Conservation (phyloP, 2,888 invertebrate genomes). For the Philopedon plagiatum region DNA sequence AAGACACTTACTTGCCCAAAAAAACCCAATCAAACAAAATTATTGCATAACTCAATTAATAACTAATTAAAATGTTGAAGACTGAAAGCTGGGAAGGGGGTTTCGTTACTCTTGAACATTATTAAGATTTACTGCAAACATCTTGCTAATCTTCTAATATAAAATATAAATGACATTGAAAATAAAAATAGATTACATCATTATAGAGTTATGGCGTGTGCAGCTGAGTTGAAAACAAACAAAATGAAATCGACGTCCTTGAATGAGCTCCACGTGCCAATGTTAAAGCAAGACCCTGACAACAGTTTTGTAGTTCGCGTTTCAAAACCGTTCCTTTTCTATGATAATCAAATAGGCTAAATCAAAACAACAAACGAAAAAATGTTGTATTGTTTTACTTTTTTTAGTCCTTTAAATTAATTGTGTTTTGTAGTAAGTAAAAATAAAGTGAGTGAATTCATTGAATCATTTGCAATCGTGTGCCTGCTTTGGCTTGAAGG, state of each 20-base stretch:
- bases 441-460: not conserved
- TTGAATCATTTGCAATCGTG: too few relatives aligned
- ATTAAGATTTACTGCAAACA: not conserved
- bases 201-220: constrained; percentile 17
- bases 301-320: constrained; percentile 27
- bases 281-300: constrained; percentile 50
- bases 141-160: not conserved
- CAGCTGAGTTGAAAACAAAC: constrained; percentile 37
- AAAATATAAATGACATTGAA: constrained; percentile 29
- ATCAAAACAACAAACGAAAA: constrained; percentile 12
- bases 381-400: not conserved
- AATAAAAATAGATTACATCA: constrained; percentile 43
- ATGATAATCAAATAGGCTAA: constrained; percentile 15
- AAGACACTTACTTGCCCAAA: too few relatives aligned
- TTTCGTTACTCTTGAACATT: too few relatives aligned
- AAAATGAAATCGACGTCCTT: constrained; percentile 51
- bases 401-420: not conserved
- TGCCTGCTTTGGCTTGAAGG: too few relatives aligned
- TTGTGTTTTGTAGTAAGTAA: not conserved
- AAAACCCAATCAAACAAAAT: too few relatives aligned
- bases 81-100: too few relatives aligned
- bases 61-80: too few relatives aligned
- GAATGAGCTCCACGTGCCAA: constrained; percentile 55
- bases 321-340: constrained; percentile 24
- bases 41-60: too few relatives aligned